phyloP scores from a whole-genome alignment of 2,113 vertebrate species.

The Mesembrinibis cayennensis region DNA sequence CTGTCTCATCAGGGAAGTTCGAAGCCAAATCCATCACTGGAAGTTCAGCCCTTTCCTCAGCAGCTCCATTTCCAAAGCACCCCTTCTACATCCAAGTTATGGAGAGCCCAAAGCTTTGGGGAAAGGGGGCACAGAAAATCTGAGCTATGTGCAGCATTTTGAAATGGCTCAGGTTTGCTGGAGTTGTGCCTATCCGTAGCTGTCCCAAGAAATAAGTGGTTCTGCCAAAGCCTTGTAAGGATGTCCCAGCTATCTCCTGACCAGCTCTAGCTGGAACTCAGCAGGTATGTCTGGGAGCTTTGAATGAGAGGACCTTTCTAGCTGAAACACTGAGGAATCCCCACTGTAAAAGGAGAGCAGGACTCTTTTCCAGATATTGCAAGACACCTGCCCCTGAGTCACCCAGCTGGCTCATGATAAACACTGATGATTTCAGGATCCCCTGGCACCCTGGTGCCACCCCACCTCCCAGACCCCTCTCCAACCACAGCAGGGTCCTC shows the following conservation, averaged over 20 bases:
- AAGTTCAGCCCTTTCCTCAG: neutral
- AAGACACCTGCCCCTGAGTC: neutral
- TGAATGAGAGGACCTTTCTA: neutral
- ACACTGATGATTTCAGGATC: neutral
- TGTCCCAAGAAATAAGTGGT: accelerated
- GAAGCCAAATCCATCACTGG: neutral
- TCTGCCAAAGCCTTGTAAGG: neutral
- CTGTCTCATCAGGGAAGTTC: neutral
- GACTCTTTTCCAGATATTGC: neutral
- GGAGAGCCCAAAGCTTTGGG: neutral
- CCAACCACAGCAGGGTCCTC: neutral
- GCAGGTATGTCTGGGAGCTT: neutral
- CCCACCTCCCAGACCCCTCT: neutral
- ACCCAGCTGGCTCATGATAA: neutral
- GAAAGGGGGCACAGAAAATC: neutral
- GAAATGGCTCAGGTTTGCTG: neutral
- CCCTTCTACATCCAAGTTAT: neutral
- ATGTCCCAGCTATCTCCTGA: neutral
- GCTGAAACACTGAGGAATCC: neutral
- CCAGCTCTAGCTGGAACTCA: neutral
- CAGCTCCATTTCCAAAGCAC: neutral
- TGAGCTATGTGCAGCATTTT: neutral
- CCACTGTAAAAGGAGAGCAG: neutral
- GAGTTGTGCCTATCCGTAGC: neutral
- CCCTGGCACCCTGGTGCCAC: too few species aligned